Percentiles rank a stretch among this genome's conserved stretches.
Conservation (phyloP, 1,140 invertebrate species). For the Nasonia vitripennis region DNA sequence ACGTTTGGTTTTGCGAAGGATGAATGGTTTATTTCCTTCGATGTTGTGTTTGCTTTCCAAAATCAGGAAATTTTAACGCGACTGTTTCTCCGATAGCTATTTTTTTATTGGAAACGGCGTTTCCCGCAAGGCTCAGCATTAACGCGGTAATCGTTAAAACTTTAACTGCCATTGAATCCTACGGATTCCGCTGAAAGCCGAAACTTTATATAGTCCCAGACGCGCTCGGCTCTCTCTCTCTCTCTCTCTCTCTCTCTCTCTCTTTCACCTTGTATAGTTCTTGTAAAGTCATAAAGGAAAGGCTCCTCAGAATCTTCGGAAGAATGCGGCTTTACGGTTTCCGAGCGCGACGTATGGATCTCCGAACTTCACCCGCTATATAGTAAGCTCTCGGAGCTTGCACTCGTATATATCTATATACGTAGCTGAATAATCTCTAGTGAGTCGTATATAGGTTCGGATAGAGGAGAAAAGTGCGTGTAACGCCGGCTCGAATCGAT, state of each 20-base stretch:
- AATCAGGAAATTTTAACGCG: too few species aligned
- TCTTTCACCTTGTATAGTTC: constrained; percentile 4
- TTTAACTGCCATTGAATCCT: constrained; percentile 33
- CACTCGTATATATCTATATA: neutral
- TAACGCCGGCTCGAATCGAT: neutral
- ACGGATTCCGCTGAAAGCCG: neutral
- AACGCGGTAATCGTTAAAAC: constrained; percentile 43
- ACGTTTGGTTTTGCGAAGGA: too few species aligned
- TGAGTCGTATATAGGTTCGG: neutral
- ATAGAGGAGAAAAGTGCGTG: neutral
- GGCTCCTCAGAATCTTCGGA: neutral
- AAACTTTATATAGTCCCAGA: constrained; percentile 31
- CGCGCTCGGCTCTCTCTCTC: neutral
- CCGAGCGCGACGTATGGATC: constrained; percentile 3
- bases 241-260: too few species aligned
- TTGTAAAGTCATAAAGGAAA: constrained; percentile 39
- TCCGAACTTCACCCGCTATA: neutral
- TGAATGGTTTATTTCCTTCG: too few species aligned
- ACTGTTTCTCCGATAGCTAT: neutral
- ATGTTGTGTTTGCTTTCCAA: too few species aligned
- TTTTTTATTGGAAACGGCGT: constrained; percentile 21
- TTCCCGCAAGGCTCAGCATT: constrained; percentile 15
- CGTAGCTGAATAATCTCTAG: neutral
- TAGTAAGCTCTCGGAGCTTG: neutral
- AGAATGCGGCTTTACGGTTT: constrained; percentile 19